These are phyloP conservation scores for Lycodopsis pacificus DNA, from an alignment of 2,797 vertebrate species.

Conservation along the genomic window DNA sequence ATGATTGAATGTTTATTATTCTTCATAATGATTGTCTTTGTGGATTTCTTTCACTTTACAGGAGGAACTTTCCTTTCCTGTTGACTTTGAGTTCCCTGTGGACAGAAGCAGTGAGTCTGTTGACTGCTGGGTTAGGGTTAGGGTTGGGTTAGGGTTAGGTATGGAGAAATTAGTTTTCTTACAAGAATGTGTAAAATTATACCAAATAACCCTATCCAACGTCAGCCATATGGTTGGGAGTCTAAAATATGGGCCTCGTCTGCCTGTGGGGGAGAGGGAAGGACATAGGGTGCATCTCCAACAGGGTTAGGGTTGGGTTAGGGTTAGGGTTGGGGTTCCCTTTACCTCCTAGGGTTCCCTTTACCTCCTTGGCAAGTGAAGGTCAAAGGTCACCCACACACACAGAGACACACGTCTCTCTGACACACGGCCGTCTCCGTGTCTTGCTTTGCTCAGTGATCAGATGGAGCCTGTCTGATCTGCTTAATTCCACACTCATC, in stretches of 20 bases:
- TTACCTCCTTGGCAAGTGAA: background rate
- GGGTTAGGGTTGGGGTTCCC: too few species aligned
- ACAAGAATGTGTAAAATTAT: too few species aligned
- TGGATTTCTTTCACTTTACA: background rate
- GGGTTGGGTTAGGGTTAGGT: too few species aligned
- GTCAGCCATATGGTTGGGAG: too few species aligned
- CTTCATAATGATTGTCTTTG: background rate
- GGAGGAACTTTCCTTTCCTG: background rate
- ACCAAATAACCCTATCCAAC: too few species aligned
- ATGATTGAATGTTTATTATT: background rate
- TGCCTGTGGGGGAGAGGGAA: too few species aligned
- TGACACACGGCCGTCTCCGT: background rate
- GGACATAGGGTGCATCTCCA: too few species aligned
- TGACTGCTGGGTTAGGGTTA: too few species aligned
- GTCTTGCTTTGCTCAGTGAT: constrained; percentile 17
- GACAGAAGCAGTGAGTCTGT: background rate
- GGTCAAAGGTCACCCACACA: constrained; percentile 17
- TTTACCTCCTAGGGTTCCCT: background rate
- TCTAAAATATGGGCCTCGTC: too few species aligned
- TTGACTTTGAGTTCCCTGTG: background rate
- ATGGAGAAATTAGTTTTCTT: too few species aligned
- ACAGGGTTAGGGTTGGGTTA: too few species aligned
- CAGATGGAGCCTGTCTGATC: constrained; percentile 58
- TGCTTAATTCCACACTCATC: constrained; percentile 66
- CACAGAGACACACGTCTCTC: background rate